Base-by-base conservation (phyloP, 2,113 vertebrate species). In the Pionites leucogaster region DNA sequence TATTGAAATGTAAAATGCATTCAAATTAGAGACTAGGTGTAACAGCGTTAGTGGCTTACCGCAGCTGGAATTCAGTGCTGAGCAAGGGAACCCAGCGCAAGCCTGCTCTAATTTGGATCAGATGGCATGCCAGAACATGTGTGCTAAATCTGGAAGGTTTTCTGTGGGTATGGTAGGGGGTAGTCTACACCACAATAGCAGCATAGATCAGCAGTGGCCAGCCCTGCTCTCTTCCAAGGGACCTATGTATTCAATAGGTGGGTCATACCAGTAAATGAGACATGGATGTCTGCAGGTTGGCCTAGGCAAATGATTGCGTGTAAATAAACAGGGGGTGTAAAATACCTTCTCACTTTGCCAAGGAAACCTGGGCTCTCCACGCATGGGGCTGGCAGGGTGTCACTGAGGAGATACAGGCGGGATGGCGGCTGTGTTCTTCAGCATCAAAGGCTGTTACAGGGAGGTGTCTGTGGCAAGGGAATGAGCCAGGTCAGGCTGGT, bases 1-100 rank as follows among this genome's bases (percentile, higher is more conserved):
- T 90, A 97, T 77, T 85, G 86, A 95, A 96, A 96, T 65, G 39
- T 91, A 91, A 96, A 95, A 78, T 78, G 42, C 84, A 76, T 95
- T 92, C 96, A 92, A 93, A 97, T 96, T 95, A 92, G 95, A 92
- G 86, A 74, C 79, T 86, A 94, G 82, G 93, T 93, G 87, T 93
- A 84, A 92, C 62, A 84, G 94, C 1, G 65, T 94, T 96, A 94
- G 93, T 88, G 95, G 95, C 82, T 94, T 89, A 96, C 93, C 92
- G 0, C 91, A 93, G 91, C 68, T 89, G 94, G 95, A 95, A 95
- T 93, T 86, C 92, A 67, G 82, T 76, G 92, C 88, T 82, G 94
- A 94, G 90, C 80, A 72, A 88, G 87, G 90, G 81, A 92, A 70
- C 64, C 57, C 60, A 37, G 83, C 1, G 2, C 16, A 6, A 75